A percentile compares a stretch with the other conserved stretches of the same genome.
These are phyloP conservation scores for Wasmannia auropunctata DNA, from an alignment of 1,140 invertebrate species.

Conservation along the genomic window DNA sequence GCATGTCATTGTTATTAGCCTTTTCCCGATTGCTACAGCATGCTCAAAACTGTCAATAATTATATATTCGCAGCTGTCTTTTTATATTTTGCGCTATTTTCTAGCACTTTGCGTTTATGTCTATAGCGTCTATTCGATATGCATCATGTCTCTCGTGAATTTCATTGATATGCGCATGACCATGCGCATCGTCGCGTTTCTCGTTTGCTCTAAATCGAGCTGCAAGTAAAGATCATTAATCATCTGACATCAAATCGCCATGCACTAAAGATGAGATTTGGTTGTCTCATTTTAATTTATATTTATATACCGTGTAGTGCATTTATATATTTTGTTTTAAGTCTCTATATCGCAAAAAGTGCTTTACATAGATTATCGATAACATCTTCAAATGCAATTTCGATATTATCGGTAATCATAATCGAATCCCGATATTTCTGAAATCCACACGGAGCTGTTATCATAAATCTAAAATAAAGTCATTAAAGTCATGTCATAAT, in stretches of 20 bases:
- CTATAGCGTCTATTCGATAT: neutral
- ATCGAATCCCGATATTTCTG: neutral
- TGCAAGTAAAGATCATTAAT: neutral
- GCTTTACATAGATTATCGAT: neutral
- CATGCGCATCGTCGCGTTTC: neutral
- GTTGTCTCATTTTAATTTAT: neutral
- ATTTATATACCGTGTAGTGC: neutral
- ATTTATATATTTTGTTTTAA: neutral
- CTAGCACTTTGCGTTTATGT: neutral
- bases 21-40: neutral
- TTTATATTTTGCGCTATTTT: neutral
- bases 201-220: neutral
- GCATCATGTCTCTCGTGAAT: neutral
- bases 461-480: neutral
- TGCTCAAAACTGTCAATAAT: neutral
- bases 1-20: neutral
- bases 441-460: neutral
- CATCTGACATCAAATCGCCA: neutral
- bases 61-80: neutral
- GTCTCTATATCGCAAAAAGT: neutral
- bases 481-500: neutral
- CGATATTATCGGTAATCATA: neutral
- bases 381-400: neutral
- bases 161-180: constrained; percentile 15
- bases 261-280: neutral